Base-by-base conservation (phyloP, 2,113 vertebrate species). In the Trachemys scripta region DNA sequence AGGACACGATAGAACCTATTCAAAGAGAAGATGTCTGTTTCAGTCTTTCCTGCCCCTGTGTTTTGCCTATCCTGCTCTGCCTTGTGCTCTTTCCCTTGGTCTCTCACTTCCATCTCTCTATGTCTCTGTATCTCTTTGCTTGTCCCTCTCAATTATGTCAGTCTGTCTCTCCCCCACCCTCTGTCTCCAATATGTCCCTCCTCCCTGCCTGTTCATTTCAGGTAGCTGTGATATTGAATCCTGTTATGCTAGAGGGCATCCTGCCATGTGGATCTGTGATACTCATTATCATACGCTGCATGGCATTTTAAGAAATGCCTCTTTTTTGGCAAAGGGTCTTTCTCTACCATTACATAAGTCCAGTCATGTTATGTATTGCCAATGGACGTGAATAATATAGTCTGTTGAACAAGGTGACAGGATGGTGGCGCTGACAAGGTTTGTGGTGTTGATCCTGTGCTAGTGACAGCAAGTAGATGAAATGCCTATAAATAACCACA, bases 361-460 rank as follows among this genome's bases (percentile, higher is more conserved):
- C 54, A 3, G 38, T 31, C 6, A 1, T 86, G 45, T 50, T 50
- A 4, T 0, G 0, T 69, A 50, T 59, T 75, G 57, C n/a, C n/a
- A 20, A 24, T 10, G 13, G 47, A 87, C 10, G 3, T 72, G 91
- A 50, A 47, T 27, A 89, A 85, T 80, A 38, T 75, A 82, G 85
- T 80, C 47, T 31, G 51, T 8, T 0, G 1, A 69, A 50, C 12
- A 38, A 2, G 53, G 27, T 49, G 78, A 65, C 53, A 38, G 11
- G 38, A 6, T 2, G 4, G 17, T 38, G 53, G n/a, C 5, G 24
- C 31, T 72, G 38, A 82, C 49, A 72, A 19, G 22, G 17, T 29
- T 10, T 25, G 3, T 54, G 14, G 27, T 25, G 93, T 72, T 59
- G 47, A 49, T 59, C 59, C 56, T 38, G 38, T 0, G 0, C 9